Evolutionary conservation across 2,113 vertebrate genomes (phyloP), one percentile per base, ranked within the genome.

Genomic region (Romanogobio albipinnatus): DNA sequence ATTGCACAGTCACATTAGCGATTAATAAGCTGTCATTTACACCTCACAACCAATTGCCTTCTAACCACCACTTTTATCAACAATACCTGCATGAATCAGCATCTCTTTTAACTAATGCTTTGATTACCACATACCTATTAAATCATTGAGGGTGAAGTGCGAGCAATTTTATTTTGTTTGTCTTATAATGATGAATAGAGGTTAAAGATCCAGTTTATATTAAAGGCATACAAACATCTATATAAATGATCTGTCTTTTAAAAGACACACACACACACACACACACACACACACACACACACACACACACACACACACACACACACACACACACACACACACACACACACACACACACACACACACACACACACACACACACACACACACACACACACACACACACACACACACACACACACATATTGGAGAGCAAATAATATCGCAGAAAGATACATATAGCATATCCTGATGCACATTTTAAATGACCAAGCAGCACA

Each of bases 71-170:
- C 77, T 81, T 87, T 84, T 81, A 77, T 71, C 86, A 86, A 78
- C 84, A 78, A 81, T 86, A 64, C 59, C 84, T 24, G 45, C 45
- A 59, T 88, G 86, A 89, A 83, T 87, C 84, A 84, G 84, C 76
- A 39, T 77, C 68, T 87, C 70, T 85, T 77, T 86, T 74, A 81
- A 81, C 29, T 71, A 73, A 59, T 70, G 64, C 66, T 70, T 26
- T 26, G 10, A 83, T 85, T 84, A 83, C 62, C 56, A 51, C 56
- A 56, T 45, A 76, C 74, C 75, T 53, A 56, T 78, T 66, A 45
- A 73, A 86, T 45, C 39, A 78, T 43, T 36, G 49, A 75, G 24
- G 62, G 9, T 43, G 64, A 73, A 64, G 24, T 24, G 22, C 33
- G 17, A 39, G 71, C 33, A 68, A 68, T 89, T 61, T 58, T 45